Evolutionary conservation across 2,797 vertebrate genomes (phyloP), one percentile per base, ranked within the genome.

Genomic region (Manis pentadactyla): DNA sequence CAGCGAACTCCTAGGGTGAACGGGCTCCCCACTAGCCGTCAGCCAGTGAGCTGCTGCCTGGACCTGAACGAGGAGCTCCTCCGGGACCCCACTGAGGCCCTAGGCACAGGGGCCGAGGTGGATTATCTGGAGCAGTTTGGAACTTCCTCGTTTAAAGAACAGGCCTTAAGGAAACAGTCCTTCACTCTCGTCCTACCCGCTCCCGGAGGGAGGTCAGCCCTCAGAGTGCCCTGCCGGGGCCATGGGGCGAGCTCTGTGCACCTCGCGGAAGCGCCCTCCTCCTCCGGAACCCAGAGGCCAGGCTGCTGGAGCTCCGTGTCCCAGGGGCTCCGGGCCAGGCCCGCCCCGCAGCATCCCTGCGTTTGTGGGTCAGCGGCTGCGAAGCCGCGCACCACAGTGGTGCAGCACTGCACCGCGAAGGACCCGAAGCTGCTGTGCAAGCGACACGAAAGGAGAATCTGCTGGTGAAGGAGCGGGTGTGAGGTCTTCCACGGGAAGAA

Each of bases 51-150:
- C 46, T 46, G 46, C 46, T 46, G 46, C 46, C 11, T 46, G 21
- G 46, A 37, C 39, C 14, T 59, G 39, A 31, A 46, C 1, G 11
- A 51, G 34, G 37, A 39, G 31, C 17, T 3, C 0, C 19, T 68
- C 18, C 3, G 25, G 49, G 46, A 53, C 4, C 9, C 61, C 9
- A 0, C 29, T 14, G 42, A 63, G 10, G 59, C 99, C 97, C 97
- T 99, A 97, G 86, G 99, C 98, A 98, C 90, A 97, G 98, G 57
- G 46, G 98, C 96, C 46, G 91, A 97, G 79, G 82, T 99, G 2
- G 99, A 99, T 97, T 99, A 99, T 96, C 98, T 99, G 57, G 99
- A 99, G 87, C 99, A 99, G 94, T 99, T 99, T 98, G 99, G 99
- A 8, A 97, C 98, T 90, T 98, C 98, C 89, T 98, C 66, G 99